These are phyloP conservation scores for Alsophila aescularia DNA, from an alignment of 2,888 invertebrate species.

Conservation along the genomic window DNA sequence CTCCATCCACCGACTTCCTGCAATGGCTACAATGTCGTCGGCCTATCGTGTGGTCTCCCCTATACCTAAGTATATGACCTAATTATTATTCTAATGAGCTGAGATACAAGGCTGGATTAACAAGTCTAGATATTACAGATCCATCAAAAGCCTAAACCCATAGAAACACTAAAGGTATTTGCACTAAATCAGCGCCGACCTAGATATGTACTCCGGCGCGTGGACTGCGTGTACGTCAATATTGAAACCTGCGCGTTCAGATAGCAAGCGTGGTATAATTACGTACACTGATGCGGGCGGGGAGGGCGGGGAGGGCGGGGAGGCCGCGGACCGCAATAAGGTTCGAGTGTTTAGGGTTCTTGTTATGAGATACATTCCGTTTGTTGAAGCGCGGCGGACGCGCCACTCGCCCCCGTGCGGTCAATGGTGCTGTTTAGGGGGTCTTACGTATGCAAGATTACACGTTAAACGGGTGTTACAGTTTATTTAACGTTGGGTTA, in stretches of 20 bases:
- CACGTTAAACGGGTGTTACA: no score
- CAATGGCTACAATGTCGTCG: no score
- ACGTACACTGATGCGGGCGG: neutral
- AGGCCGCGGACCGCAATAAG: constrained; percentile 5
- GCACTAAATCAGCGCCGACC: neutral
- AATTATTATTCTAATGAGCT: no score
- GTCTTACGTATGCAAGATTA: neutral
- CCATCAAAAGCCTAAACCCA: no score
- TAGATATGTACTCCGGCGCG: constrained; percentile 2
- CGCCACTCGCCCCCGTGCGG: neutral
- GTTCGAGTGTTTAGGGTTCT: constrained; percentile 9
- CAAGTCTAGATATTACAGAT: no score
- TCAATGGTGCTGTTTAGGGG: neutral
- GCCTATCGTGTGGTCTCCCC: no score
- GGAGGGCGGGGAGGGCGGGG: neutral
- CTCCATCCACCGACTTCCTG: no score
- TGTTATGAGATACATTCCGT: constrained; percentile 2
- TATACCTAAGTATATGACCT: no score
- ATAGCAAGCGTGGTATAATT: constrained; percentile 5
- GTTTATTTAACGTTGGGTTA: no score
- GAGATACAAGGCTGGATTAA: no score
- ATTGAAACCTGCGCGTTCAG: constrained; percentile 1
- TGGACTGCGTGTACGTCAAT: no score
- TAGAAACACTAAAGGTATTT: no score
- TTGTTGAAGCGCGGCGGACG: neutral